phyloP scores from a whole-genome alignment of 2,113 vertebrate genomes.

The Leptocoma aspasia region DNA sequence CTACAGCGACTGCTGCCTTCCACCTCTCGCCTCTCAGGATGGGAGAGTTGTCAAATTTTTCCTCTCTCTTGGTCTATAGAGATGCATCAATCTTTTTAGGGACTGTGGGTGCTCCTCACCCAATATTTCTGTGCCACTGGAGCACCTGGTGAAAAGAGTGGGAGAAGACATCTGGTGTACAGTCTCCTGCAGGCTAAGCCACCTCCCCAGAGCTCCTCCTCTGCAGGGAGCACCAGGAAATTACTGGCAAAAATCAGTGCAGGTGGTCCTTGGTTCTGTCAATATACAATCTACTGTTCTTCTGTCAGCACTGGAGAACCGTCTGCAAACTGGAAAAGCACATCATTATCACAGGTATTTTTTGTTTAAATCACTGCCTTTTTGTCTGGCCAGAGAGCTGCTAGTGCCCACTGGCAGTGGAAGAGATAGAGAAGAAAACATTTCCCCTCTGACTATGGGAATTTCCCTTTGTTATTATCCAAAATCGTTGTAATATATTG shows the following conservation, averaged over 20 bases:
- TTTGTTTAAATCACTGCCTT: not conserved
- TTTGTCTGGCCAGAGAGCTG: not conserved
- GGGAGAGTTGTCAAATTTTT: not conserved
- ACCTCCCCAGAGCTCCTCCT: not conserved
- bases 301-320: not conserved
- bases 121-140: not conserved
- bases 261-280: not conserved
- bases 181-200: not conserved
- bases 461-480: not conserved
- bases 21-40: not conserved
- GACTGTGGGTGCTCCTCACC: not conserved
- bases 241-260: not conserved
- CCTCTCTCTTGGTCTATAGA: not conserved
- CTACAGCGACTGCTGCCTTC: not conserved
- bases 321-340: not conserved
- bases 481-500: not conserved
- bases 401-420: not conserved
- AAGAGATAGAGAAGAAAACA: not conserved
- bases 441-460: not conserved
- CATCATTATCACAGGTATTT: not conserved
- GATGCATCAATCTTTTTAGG: not conserved
- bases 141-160: not conserved
- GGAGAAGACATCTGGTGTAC: not conserved
- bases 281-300: too few relatives aligned
- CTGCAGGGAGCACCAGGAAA: rapidly evolving